phyloP scores from a whole-genome alignment of 2,113 vertebrate genomes.

The Leucoraja erinaceus region DNA sequence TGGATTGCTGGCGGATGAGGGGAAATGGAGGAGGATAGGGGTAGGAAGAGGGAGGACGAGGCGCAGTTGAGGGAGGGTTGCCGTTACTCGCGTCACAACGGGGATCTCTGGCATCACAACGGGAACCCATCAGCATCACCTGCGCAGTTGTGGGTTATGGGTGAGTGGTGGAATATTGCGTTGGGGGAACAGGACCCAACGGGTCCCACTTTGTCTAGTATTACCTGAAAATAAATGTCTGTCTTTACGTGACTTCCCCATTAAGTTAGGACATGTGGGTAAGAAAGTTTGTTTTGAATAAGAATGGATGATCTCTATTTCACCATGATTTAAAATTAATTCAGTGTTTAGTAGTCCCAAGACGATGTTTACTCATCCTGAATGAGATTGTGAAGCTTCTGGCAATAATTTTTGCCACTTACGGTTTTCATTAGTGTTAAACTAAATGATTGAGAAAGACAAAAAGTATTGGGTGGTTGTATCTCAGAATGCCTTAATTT shows the following conservation, averaged over 20 bases:
- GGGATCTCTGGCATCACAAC: too few relatives aligned
- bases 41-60: too few relatives aligned
- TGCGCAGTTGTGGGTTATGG: too few relatives aligned
- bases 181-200: too few relatives aligned
- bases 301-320: background rate
- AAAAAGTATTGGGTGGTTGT: background rate
- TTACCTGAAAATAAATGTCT: background rate
- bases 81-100: too few relatives aligned
- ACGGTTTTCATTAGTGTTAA: background rate
- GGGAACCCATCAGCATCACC: too few relatives aligned
- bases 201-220: background rate
- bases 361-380: background rate
- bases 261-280: background rate
- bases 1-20: too few relatives aligned
- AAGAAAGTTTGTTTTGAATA: background rate
- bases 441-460: background rate
- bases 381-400: too few relatives aligned
- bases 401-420: background rate
- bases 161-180: too few relatives aligned
- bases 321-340: background rate
- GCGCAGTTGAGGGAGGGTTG: too few relatives aligned
- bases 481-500: background rate
- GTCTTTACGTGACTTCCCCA: background rate
- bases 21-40: too few relatives aligned
- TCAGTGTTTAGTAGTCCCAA: background rate